Conservation (phyloP, 2,113 vertebrate genomes). For the Oncorhynchus keta region DNA sequence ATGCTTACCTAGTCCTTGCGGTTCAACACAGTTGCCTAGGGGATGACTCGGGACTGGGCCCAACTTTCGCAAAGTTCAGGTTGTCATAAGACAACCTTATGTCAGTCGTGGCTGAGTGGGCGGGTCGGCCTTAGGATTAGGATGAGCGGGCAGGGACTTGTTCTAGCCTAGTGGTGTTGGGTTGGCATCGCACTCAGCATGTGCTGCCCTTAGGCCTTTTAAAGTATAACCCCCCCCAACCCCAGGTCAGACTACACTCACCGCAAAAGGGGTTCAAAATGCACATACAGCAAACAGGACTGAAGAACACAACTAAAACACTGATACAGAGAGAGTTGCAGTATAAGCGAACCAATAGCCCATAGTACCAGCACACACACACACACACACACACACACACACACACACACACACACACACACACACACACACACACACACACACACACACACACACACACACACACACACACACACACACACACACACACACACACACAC, state of each 20-base stretch:
- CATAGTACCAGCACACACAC: background rate
- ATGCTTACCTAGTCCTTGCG: no score
- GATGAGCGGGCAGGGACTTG: no score
- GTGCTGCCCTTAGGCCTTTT: background rate
- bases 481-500: constrained; percentile 14
- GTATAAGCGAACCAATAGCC: constrained; percentile 27
- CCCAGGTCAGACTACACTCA: background rate
- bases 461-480: constrained; percentile 30
- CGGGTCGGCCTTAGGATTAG: no score
- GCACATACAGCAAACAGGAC: background rate
- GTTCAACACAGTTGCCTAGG: no score
- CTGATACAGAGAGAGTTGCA: constrained; percentile 35
- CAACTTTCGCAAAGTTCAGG: no score
- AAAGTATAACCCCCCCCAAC: background rate
- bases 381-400: constrained; percentile 30
- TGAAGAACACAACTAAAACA: background rate
- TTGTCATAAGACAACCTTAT: no score
- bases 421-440: constrained; percentile 30
- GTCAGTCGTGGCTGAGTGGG: no score
- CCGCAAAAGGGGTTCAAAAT: background rate
- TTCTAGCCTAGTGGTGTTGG: constrained; percentile 2
- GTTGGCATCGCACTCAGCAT: constrained; percentile 21
- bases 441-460: constrained; percentile 28
- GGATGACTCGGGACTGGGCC: no score
- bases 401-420: constrained; percentile 28